Evolutionary conservation across 2,888 invertebrate species (phyloP).

Genomic region (Caenorhabditis sp.): DNA sequence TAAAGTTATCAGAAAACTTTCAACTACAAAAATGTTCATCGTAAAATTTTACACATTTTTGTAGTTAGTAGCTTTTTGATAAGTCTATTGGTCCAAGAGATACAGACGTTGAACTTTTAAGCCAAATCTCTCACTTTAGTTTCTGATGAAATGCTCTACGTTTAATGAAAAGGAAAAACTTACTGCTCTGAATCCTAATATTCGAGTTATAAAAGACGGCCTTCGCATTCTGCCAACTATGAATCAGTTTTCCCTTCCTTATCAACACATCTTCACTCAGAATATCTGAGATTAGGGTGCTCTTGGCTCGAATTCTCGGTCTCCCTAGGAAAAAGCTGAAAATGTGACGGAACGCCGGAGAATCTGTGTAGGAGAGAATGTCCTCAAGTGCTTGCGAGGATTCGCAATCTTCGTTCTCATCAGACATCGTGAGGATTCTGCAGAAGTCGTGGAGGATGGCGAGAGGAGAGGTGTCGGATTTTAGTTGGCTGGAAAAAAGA

Average conservation of each 20-base stretch:
- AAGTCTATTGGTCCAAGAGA: no score
- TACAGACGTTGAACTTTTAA: no score
- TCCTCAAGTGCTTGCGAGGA: constrained; percentile 34
- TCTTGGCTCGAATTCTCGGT: constrained; percentile 55
- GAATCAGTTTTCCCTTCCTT: constrained; percentile 69
- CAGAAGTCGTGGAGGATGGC: constrained; percentile 60
- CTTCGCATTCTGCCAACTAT: constrained; percentile 67
- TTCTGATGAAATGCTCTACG: no score
- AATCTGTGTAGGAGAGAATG: constrained; percentile 56
- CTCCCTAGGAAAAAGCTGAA: constrained; percentile 58
- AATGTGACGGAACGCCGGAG: constrained; percentile 54
- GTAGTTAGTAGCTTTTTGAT: no score
- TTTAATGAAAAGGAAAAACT: background rate
- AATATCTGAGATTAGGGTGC: constrained; percentile 60
- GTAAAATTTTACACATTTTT: no score
- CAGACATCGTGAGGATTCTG: constrained; percentile 58
- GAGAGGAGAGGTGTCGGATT: constrained; percentile 56
- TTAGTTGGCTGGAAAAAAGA: constrained; percentile 55
- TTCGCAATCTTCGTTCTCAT: constrained; percentile 45
- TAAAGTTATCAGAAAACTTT: no score
- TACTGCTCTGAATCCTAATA: constrained; percentile 71
- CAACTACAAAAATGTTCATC: no score
- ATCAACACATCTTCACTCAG: constrained; percentile 68
- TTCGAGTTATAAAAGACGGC: constrained; percentile 72
- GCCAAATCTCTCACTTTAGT: no score